Evolutionary conservation across 2,888 invertebrate species (phyloP).

Genomic region (Eristalis intricaria): DNA sequence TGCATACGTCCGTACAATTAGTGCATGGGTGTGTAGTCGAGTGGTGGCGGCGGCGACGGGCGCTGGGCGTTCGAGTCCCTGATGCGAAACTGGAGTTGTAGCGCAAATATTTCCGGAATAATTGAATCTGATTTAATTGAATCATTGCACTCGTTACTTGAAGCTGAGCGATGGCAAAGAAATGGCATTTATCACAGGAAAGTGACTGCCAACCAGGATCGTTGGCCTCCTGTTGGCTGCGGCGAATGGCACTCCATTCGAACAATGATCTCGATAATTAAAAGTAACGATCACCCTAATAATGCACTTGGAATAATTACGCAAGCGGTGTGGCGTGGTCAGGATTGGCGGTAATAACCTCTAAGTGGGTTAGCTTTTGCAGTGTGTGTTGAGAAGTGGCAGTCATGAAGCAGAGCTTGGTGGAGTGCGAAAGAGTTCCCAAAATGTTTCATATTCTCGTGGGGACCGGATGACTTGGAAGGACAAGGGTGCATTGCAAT

Average conservation of each 20-base stretch:
- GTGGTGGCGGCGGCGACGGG: background rate
- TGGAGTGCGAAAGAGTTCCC: too few species aligned
- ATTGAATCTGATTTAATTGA: slow-evolving; percentile 57
- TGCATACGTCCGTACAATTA: background rate
- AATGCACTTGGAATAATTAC: slow-evolving; percentile 26
- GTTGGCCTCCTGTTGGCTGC: background rate
- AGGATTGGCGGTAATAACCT: background rate
- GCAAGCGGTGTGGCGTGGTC: background rate
- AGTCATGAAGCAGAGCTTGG: background rate
- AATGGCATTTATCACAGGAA: slow-evolving; percentile 26
- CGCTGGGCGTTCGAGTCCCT: background rate
- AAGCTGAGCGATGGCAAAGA: slow-evolving; percentile 28
- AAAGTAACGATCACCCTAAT: slow-evolving; percentile 14
- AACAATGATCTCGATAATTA: slow-evolving; percentile 16
- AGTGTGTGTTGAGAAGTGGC: background rate
- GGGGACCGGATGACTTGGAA: too few species aligned
- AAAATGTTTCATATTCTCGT: too few species aligned
- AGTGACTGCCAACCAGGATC: background rate
- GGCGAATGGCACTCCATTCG: background rate
- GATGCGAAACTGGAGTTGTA: slow-evolving; percentile 50
- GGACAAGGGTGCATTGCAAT: too few species aligned
- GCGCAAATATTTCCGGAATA: slow-evolving; percentile 46
- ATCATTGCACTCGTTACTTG: slow-evolving; percentile 43
- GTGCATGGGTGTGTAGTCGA: background rate
- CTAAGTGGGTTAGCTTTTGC: background rate